Percentiles rank a stretch among this genome's conserved stretches.
phyloP scores from a whole-genome alignment of 2,797 vertebrate species.

The Anolis apletophallus region DNA sequence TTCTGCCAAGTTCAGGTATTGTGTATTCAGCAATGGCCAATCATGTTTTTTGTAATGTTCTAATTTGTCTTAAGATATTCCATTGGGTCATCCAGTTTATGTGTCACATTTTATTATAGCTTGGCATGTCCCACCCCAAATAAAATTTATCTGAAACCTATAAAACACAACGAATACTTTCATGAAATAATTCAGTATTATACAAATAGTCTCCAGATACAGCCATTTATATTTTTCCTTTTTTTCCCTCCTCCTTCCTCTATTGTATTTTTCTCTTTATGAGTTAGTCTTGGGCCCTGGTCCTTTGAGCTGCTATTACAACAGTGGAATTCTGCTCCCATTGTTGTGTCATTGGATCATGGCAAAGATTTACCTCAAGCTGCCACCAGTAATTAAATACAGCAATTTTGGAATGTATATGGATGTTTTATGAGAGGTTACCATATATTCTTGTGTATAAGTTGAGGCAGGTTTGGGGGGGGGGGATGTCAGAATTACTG shows the following conservation, averaged over 20 bases:
- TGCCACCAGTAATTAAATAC: background rate
- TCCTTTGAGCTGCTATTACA: background rate
- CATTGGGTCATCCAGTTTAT: background rate
- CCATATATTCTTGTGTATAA: too few relatives aligned
- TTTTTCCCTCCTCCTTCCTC: too few relatives aligned
- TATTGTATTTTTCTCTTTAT: background rate
- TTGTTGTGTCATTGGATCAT: background rate
- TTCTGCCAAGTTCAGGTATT: constrained; percentile 21
- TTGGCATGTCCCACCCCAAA: background rate
- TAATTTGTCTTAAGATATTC: background rate
- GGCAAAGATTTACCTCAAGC: background rate
- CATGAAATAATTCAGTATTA: background rate
- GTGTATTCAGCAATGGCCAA: constrained; percentile 18
- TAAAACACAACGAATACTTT: background rate
- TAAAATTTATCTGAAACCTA: background rate
- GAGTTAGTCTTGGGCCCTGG: background rate
- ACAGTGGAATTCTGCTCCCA: background rate
- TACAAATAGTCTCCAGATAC: background rate
- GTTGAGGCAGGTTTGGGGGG: too few relatives aligned
- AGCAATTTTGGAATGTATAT: background rate
- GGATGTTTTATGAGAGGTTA: background rate
- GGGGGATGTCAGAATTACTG: too few relatives aligned
- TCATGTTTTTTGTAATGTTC: background rate
- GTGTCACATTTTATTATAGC: background rate
- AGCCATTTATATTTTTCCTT: background rate